These are phyloP conservation scores for Diadophis punctatus DNA, from an alignment of 2,113 vertebrate genomes.

Conservation along the genomic window DNA sequence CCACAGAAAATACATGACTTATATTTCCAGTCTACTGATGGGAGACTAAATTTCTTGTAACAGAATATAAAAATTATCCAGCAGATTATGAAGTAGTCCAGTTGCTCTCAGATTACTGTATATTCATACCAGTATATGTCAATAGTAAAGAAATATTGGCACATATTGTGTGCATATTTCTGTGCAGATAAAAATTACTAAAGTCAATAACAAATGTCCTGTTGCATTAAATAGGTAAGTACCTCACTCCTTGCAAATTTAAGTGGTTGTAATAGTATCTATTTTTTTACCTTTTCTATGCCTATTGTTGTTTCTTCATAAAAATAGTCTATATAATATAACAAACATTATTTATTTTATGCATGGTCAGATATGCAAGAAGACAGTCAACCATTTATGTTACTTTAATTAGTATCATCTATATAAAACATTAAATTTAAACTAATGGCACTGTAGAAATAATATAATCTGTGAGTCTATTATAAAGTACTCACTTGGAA, in stretches of 20 bases:
- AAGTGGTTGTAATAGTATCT: not conserved
- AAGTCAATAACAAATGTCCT: not conserved
- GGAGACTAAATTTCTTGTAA: not conserved
- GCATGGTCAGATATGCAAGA: slow-evolving; percentile 28
- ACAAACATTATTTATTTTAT: slow-evolving; percentile 30
- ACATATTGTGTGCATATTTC: not conserved
- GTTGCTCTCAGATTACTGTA: not conserved
- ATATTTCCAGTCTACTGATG: not conserved
- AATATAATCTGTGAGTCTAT: slow-evolving; percentile 71
- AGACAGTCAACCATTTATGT: slow-evolving; percentile 50
- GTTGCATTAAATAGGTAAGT: not conserved
- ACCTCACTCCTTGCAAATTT: not conserved
- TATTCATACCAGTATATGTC: not conserved
- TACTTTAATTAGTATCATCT: slow-evolving; percentile 66
- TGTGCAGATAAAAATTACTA: not conserved
- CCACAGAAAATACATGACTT: not conserved
- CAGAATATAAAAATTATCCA: not conserved
- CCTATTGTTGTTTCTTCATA: not conserved
- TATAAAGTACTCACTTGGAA: slow-evolving; percentile 74
- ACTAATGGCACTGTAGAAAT: slow-evolving; percentile 71
- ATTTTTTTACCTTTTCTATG: not conserved
- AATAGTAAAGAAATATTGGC: not conserved
- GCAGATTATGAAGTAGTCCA: not conserved
- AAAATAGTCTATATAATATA: not conserved
- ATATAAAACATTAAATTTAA: slow-evolving; percentile 77